phyloP scores from a whole-genome alignment of 2,113 vertebrate genomes.

The Datnioides undecimradiatus region DNA sequence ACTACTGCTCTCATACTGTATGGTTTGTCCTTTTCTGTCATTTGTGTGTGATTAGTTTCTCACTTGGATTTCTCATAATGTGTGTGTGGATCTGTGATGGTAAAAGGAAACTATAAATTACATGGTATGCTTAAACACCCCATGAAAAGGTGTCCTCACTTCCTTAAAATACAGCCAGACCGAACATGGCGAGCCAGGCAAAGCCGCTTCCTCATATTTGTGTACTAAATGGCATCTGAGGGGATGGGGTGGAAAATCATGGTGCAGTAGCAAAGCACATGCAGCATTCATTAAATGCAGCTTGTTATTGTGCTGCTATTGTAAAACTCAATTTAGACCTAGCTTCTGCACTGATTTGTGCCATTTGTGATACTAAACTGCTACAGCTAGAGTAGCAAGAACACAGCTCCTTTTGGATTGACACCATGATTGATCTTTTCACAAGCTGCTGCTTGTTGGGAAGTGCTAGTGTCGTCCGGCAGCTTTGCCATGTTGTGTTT shows the following conservation, averaged over 20 bases:
- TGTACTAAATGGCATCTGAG: not conserved
- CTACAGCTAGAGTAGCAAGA: not conserved
- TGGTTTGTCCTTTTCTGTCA: constrained; percentile 10
- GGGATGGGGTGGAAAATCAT: not conserved
- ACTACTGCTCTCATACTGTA: not conserved
- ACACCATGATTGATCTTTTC: constrained; percentile 10
- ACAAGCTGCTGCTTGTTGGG: not conserved
- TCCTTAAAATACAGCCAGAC: not conserved
- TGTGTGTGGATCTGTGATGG: not conserved
- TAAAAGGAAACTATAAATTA: not conserved
- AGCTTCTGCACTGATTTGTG: not conserved
- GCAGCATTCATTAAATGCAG: not conserved
- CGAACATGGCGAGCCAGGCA: not conserved
- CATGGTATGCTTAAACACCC: not conserved
- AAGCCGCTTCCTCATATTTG: not conserved
- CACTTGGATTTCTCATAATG: constrained; percentile 10
- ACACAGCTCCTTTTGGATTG: constrained; percentile 8
- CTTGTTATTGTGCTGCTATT: not conserved
- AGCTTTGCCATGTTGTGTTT: not conserved
- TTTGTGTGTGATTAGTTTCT: constrained; percentile 23
- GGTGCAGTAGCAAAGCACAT: not conserved
- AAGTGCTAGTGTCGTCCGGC: not conserved
- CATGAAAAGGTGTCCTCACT: not conserved
- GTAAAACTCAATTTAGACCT: not conserved
- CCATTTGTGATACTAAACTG: not conserved